These are phyloP conservation scores for Anoplolepis gracilipes DNA, from an alignment of 1,140 invertebrate genomes.

Conservation along the genomic window DNA sequence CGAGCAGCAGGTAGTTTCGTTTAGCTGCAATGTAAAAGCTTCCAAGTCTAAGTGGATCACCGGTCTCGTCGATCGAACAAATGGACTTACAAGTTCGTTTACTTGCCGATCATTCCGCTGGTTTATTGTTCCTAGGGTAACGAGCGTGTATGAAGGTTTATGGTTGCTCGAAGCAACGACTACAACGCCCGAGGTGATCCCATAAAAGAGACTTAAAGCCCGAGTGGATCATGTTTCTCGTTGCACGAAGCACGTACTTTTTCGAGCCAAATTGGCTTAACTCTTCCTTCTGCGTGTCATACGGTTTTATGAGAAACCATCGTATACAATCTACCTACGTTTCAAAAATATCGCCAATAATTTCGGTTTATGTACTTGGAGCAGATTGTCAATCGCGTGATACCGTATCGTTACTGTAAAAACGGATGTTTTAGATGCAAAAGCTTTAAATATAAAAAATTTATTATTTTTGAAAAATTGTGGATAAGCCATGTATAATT, in stretches of 20 bases:
- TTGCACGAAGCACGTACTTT: conserved; percentile 66
- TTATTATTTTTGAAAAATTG: not conserved
- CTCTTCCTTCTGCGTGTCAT: conserved; percentile 63
- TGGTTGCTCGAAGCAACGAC: conserved; percentile 50
- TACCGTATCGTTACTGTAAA: not conserved
- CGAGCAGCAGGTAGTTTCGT: not conserved
- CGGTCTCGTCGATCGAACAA: conserved; percentile 30
- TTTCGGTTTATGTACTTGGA: not conserved
- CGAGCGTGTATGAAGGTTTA: conserved; percentile 34
- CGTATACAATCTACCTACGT: not conserved
- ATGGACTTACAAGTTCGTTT: conserved; percentile 57
- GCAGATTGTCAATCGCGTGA: not conserved
- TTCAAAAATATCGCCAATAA: not conserved
- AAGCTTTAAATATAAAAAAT: not conserved
- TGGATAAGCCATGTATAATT: not conserved
- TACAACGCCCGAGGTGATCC: conserved; percentile 56
- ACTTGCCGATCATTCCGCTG: conserved; percentile 50
- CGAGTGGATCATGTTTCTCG: conserved; percentile 69
- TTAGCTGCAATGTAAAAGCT: conserved; percentile 26
- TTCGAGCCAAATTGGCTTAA: conserved; percentile 71
- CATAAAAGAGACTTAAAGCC: conserved; percentile 71
- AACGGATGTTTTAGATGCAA: not conserved
- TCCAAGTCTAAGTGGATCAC: conserved; percentile 42
- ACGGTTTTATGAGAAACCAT: conserved; percentile 30
- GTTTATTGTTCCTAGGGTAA: conserved; percentile 65